Base-by-base conservation (phyloP, 2,797 vertebrate genomes). In the Champsocephalus esox region DNA sequence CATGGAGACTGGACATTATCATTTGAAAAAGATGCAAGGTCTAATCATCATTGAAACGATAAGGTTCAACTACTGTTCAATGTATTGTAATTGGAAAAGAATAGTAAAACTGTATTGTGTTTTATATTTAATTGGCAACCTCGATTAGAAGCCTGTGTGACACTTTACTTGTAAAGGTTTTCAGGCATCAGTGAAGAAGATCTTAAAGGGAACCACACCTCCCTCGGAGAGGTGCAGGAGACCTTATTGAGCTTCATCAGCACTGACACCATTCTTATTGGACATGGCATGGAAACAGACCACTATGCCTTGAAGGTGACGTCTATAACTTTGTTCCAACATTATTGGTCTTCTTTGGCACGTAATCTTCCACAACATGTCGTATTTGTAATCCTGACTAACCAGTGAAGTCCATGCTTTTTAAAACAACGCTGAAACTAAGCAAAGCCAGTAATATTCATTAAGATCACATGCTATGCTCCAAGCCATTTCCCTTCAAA, bases 221-320 rank as follows among this genome's bases (percentile, higher is more conserved):
- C 92, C 28, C 79, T 96, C 79, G 57, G 0, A 51, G 92, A 95
- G 50, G 95, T 96, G 49, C 96, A 96, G 61, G 84, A 94, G 45
- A 69, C 92, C 28, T 88, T 97, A 80, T 76, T 95, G 77, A 94
- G 92, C 77, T 92, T 96, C 79, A 93, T 97, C 85, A 95, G 77
- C 38, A 88, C 92, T 0, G 90, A 95, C 85, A 95, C 94, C 9
- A 85, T 97, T 89, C 89, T 97, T 72, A 92, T 96, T 69, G 96
- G 96, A 79, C 95, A 97, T 19, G 55, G 87, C 77, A 92, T 97
- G 87, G 94, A 96, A 82, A 93, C 85, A n/a, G 87, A 90, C 81
- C 90, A 97, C 9, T 92, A 91, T 93, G 92, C 90, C 56, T 90
- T 97, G 38, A 97, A 97, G 96, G 96, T 97, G 95, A 94, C 41